phyloP scores from a whole-genome alignment of 92 coral and sea anemone species.

The Parazoanthus darwini region DNA sequence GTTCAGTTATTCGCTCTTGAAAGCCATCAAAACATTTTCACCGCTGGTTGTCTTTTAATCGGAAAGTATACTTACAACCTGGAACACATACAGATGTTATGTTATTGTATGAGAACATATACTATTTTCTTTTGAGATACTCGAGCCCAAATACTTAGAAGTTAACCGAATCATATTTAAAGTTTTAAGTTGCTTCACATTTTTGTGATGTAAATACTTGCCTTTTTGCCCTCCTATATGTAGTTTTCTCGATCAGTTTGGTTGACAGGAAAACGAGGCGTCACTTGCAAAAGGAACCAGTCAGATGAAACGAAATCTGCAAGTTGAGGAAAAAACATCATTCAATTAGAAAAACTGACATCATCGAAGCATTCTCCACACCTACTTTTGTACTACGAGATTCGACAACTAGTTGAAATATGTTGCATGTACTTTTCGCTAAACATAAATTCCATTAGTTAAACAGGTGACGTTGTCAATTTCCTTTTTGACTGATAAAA shows the following conservation, averaged over 20 bases:
- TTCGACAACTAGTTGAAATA: background rate
- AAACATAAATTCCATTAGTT: background rate
- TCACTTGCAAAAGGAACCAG: background rate
- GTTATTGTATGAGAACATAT: background rate
- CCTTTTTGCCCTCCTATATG: background rate
- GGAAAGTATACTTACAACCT: background rate
- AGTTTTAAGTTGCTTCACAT: background rate
- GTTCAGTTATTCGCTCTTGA: too few species aligned
- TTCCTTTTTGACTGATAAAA: too few species aligned
- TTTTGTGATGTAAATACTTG: background rate
- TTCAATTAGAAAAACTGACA: background rate
- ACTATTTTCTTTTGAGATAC: background rate
- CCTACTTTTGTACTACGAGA: background rate
- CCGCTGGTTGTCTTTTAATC: background rate
- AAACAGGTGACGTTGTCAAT: background rate
- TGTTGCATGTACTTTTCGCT: background rate
- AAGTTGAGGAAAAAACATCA: too few species aligned
- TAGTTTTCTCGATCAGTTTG: background rate
- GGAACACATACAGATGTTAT: background rate
- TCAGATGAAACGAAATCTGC: background rate
- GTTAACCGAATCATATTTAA: background rate
- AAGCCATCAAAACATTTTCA: too few species aligned
- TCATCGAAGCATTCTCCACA: background rate
- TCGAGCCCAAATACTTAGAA: background rate
- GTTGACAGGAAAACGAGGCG: background rate